Evolutionary conservation across 2,113 vertebrate species (phyloP), one percentile per base, ranked within the genome.

Genomic region (Zosterops lateralis): DNA sequence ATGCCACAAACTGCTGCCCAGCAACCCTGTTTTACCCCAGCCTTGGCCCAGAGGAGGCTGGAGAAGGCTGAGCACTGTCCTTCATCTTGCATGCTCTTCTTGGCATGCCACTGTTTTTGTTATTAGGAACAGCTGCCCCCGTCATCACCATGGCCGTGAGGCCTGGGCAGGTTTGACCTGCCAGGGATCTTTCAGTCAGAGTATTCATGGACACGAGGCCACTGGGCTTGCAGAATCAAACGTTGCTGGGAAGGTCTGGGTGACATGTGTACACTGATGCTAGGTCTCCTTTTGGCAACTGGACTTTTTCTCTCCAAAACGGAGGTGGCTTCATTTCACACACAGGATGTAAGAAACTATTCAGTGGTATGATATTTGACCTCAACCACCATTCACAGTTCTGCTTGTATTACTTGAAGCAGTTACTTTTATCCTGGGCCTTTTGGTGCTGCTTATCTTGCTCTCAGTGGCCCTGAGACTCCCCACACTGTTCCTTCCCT

Each of bases 1-100:
- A 18, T 21, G 11, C 11, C 51, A 51, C 20, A 64, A 83, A 32
- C 12, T 61, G 54, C 28, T 65, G 45, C 44, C 71, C 40, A 44
- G 32, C 0, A 0, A 4, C 10, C 2, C 24, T 14, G 1, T 29
- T 64, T 29, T 31, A 24, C 3, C 4, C 4, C 51, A 70, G n/a
- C 21, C 32, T 47, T 20, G 16, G 38, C 44, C 61, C 4, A 4
- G 15, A 72, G 40, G 38, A 68, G 7, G 31, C 34, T 54, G 57
- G 34, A 75, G 17, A 38, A 60, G 42, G 28, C 32, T 58, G 31
- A 76, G 32, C 25, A 9, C 34, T 47, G 29, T 16, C 20, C 10
- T 24, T 67, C 34, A 7, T 45, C 44, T 50, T 25, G 11, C 22
- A 13, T 3, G 13, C 31, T 74, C 19, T 61, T 17, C 45, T 68